These are phyloP conservation scores for Gastracanthus pulcherrimus DNA, from an alignment of 2,888 invertebrate species.

Conservation along the genomic window DNA sequence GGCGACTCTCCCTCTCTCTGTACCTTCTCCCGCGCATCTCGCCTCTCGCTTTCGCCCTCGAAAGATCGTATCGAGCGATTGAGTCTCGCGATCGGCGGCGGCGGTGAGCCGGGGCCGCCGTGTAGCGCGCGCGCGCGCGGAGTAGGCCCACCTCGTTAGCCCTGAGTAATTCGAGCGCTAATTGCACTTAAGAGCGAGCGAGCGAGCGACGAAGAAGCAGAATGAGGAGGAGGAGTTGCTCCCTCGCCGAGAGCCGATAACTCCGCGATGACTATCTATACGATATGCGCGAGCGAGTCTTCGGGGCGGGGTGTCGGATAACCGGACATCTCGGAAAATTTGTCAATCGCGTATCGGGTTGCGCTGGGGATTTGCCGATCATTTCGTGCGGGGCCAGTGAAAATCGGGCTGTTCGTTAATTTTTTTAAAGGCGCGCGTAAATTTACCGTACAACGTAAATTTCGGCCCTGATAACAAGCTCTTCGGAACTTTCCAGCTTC, in stretches of 20 bases:
- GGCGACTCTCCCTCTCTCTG: not conserved
- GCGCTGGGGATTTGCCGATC: not conserved
- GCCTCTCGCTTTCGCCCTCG: slow-evolving; percentile 17
- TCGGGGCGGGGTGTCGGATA: not conserved
- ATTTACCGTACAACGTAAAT: not conserved
- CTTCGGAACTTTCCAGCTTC: not conserved
- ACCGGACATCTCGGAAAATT: slow-evolving; percentile 21
- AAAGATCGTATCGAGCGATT: slow-evolving; percentile 74
- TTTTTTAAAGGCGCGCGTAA: slow-evolving; percentile 5
- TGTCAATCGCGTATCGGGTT: slow-evolving; percentile 50
- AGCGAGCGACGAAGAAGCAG: slow-evolving; percentile 27
- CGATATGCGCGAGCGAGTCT: not conserved
- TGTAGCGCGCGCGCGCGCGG: no score
- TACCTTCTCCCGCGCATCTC: not conserved
- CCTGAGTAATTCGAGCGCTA: slow-evolving; percentile 76
- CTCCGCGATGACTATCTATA: slow-evolving; percentile 10
- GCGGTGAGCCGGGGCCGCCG: slow-evolving; percentile 60
- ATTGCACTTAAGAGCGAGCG: slow-evolving; percentile 70
- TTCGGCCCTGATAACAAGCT: slow-evolving; percentile 22
- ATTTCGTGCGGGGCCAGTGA: no score
- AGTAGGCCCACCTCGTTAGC: slow-evolving; percentile 72
- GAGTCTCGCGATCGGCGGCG: slow-evolving; percentile 70
- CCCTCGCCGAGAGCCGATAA: not conserved
- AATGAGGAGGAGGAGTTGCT: slow-evolving; percentile 47
- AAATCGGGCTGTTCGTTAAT: not conserved